phyloP scores from a whole-genome alignment of 2,888 invertebrate genomes.

The Dryomyza anilis region DNA sequence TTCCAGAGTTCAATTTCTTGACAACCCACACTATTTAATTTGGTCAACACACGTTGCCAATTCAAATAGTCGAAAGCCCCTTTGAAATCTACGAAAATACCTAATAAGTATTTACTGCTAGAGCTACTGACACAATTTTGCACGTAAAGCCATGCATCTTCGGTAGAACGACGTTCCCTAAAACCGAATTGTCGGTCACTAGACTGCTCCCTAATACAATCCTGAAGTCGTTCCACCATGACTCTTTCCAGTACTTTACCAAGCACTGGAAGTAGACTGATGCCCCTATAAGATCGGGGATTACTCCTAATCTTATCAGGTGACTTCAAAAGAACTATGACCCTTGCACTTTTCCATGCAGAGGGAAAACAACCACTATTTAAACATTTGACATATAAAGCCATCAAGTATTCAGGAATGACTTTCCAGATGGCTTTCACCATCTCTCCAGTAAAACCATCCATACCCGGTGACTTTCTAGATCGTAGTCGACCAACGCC shows the following conservation, averaged over 20 bases:
- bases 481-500: neutral
- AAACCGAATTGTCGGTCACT: slow-evolving; percentile 24
- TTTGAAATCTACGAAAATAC: neutral
- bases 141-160: slow-evolving; percentile 24
- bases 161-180: slow-evolving; percentile 1
- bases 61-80: slow-evolving; percentile 34
- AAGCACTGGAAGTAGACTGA: slow-evolving; percentile 34
- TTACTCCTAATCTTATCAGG: slow-evolving; percentile 31
- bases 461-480: slow-evolving; percentile 16
- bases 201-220: neutral
- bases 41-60: slow-evolving; percentile 24
- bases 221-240: slow-evolving; percentile 22
- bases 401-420: slow-evolving; percentile 23
- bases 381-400: slow-evolving; percentile 12
- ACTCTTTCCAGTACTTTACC: slow-evolving; percentile 33
- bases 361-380: slow-evolving; percentile 23
- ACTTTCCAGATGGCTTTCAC: slow-evolving; percentile 22
- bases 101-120: slow-evolving; percentile 20
- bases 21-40: slow-evolving; percentile 21
- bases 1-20: slow-evolving; percentile 14
- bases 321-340: neutral
- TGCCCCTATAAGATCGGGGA: slow-evolving; percentile 31
- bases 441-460: slow-evolving; percentile 24
- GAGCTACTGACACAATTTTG: neutral
- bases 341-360: slow-evolving; percentile 22